Percentiles rank a stretch among this genome's conserved stretches.
Evolutionary conservation across 2,888 invertebrate species (phyloP).

Genomic region (Heliconius aoede): DNA sequence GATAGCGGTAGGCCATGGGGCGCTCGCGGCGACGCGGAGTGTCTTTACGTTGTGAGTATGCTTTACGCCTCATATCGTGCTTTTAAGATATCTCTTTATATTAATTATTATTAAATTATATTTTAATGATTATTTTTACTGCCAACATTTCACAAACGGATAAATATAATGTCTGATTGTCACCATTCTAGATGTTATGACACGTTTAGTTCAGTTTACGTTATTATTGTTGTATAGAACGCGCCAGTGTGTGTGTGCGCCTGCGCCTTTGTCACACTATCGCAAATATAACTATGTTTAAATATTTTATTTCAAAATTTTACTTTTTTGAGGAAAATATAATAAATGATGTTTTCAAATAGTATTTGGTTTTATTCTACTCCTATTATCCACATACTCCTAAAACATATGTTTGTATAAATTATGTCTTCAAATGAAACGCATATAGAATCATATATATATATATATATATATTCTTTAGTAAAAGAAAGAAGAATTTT

Average conservation of each 20-base stretch:
- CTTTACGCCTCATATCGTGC: conserved; percentile 79
- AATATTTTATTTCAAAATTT: conserved; percentile 83
- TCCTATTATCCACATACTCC: neutral
- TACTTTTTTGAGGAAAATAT: conserved; percentile 82
- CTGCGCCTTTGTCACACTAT: conserved; percentile 59
- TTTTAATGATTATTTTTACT: conserved; percentile 73
- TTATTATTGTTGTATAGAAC: conserved; percentile 67
- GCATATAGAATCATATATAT: no score
- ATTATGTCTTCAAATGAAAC: no score
- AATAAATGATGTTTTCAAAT: conserved; percentile 84
- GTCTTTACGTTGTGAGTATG: conserved; percentile 71
- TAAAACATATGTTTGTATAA: neutral
- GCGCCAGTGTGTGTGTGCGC: conserved; percentile 56
- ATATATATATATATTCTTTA: no score
- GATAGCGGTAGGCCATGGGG: conserved; percentile 57
- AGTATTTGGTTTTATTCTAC: conserved; percentile 46
- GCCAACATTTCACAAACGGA: conserved; percentile 78
- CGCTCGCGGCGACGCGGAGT: conserved; percentile 58
- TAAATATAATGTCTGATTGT: conserved; percentile 60
- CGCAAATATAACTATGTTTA: conserved; percentile 79
- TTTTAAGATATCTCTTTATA: conserved; percentile 68
- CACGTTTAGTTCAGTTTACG: conserved; percentile 74
- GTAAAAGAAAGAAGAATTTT: no score
- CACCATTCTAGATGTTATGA: conserved; percentile 72
- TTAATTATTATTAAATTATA: conserved; percentile 58